Percentiles rank a stretch among this genome's conserved stretches.
Evolutionary conservation across 2,113 vertebrate species (phyloP).

Genomic region (Todiramphus saurophagus): DNA sequence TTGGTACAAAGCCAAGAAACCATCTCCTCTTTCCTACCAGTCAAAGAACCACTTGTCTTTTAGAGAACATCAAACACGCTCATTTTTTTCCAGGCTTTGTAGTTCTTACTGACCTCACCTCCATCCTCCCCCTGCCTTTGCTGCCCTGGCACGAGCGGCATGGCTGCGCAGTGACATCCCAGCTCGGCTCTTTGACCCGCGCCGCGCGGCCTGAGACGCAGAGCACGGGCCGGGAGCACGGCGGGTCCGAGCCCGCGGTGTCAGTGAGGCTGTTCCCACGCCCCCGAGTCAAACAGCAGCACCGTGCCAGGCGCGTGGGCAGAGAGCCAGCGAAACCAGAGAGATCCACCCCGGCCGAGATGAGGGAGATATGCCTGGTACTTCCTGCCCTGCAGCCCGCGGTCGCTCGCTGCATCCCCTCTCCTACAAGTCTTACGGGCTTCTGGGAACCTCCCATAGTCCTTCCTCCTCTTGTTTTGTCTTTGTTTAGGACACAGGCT

Average conservation of each 20-base stretch:
- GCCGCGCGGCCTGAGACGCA: background rate
- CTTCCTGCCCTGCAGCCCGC: background rate
- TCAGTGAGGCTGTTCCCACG: background rate
- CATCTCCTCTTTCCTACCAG: background rate
- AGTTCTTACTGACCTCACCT: background rate
- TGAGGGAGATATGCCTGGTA: accelerated
- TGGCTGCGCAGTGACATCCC: accelerated
- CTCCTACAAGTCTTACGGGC: background rate
- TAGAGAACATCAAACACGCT: background rate
- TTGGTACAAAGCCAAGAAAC: background rate
- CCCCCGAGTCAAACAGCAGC: background rate
- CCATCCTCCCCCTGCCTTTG: background rate
- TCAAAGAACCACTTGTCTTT: background rate
- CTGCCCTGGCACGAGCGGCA: accelerated
- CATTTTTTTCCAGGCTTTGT: background rate
- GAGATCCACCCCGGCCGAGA: background rate
- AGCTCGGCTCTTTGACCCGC: accelerated
- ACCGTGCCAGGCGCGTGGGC: background rate
- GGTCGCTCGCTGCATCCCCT: background rate
- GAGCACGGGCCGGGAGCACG: accelerated
- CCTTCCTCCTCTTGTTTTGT: background rate
- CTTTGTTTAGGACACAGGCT: background rate
- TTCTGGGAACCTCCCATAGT: background rate
- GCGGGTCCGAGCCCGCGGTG: background rate
- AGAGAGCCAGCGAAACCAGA: background rate